phyloP scores from a whole-genome alignment of 1,140 invertebrate genomes.

The Theocolax elegans region DNA sequence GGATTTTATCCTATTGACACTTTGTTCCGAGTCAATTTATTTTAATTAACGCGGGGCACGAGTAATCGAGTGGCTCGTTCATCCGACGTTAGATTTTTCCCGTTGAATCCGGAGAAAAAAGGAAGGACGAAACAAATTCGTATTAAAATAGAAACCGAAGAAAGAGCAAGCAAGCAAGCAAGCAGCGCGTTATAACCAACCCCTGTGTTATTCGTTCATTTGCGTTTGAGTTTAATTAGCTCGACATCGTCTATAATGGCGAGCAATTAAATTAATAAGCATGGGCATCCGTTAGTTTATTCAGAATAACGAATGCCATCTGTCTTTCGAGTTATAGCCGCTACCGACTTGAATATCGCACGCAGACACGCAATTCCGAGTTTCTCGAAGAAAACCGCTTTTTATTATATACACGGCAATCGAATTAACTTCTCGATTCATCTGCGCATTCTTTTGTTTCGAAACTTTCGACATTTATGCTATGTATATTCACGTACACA shows the following conservation, averaged over 20 bases:
- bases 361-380: constrained; percentile 24
- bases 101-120: constrained; percentile 5
- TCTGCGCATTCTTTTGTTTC: constrained; percentile 17
- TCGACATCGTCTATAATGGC: constrained; percentile 56
- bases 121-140: constrained; percentile 4
- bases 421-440: constrained; percentile 27
- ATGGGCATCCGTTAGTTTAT: constrained; percentile 55
- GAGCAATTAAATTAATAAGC: constrained; percentile 62
- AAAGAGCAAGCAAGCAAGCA: too few species aligned
- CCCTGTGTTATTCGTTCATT: constrained; percentile 41
- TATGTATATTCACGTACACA: too few species aligned
- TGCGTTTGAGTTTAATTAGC: constrained; percentile 56
- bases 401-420: constrained; percentile 10
- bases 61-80: not conserved
- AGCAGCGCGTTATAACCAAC: not conserved
- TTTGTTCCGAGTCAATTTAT: constrained; percentile 4
- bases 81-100: constrained; percentile 11
- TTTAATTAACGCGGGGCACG: constrained; percentile 31
- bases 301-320: constrained; percentile 55
- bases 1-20: constrained; percentile 7
- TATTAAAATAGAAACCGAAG: constrained; percentile 12
- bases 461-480: not conserved
- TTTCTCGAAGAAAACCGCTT: not conserved
- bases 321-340: constrained; percentile 45
- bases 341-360: constrained; percentile 51